These are phyloP conservation scores for Aspiorhynchus laticeps DNA, from an alignment of 2,113 vertebrate genomes.

Conservation along the genomic window DNA sequence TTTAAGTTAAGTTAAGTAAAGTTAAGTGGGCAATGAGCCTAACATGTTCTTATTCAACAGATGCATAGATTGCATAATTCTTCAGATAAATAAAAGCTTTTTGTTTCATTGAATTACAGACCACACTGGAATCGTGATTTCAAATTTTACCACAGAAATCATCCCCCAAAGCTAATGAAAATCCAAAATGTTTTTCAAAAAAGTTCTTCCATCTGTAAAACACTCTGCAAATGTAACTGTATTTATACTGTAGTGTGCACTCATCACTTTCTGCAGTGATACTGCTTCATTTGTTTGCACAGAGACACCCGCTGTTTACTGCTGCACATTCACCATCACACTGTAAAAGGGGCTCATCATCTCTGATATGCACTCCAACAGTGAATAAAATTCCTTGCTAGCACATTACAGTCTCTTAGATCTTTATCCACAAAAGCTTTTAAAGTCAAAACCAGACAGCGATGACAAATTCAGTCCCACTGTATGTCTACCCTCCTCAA, in stretches of 20 bases:
- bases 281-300: neutral
- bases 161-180: neutral
- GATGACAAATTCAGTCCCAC: conserved; percentile 1
- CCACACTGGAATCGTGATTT: neutral
- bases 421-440: conserved; percentile 29
- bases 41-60: neutral
- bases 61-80: neutral
- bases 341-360: conserved; percentile 18
- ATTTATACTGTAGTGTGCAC: neutral
- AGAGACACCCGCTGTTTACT: conserved; percentile 1
- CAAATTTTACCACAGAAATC: neutral
- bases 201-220: neutral
- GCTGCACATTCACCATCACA: conserved; percentile 2
- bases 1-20: too few relatives aligned
- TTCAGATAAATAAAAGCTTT: neutral
- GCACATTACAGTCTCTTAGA: neutral
- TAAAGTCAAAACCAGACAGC: conserved; percentile 40
- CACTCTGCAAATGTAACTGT: neutral
- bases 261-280: neutral
- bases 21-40: neutral
- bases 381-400: neutral
- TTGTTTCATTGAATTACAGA: neutral
- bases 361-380: neutral
- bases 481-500: conserved; percentile 4
- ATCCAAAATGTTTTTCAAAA: neutral